Evolutionary conservation across 2,797 vertebrate genomes (phyloP).

Genomic region (Meriones psammophilus): DNA sequence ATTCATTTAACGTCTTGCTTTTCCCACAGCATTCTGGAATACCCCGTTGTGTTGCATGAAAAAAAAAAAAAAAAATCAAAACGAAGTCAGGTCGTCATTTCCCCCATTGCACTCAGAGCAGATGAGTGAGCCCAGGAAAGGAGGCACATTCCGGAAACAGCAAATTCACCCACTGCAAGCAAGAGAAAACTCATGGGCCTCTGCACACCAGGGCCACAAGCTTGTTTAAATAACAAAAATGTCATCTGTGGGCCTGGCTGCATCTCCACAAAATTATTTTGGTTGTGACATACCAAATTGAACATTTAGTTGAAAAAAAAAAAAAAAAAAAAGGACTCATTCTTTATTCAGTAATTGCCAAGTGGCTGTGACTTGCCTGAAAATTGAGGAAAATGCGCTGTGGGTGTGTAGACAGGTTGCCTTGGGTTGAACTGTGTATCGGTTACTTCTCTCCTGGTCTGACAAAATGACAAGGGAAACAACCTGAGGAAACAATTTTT

Average conservation of each 20-base stretch:
- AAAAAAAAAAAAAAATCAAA: background rate
- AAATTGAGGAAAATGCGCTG: background rate
- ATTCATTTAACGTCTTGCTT: slow-evolving; percentile 42
- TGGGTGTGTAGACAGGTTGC: background rate
- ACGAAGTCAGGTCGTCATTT: slow-evolving; percentile 13
- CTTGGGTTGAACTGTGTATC: background rate
- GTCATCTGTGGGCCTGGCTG: background rate
- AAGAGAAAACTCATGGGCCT: background rate
- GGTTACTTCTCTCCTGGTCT: background rate
- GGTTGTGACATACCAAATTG: slow-evolving; percentile 3
- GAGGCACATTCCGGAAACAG: background rate
- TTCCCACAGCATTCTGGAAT: slow-evolving; percentile 46
- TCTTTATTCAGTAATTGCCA: slow-evolving; percentile 25
- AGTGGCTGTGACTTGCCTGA: background rate
- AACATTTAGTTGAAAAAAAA: slow-evolving; percentile 23
- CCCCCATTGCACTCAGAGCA: background rate
- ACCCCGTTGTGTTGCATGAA: background rate
- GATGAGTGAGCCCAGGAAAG: background rate
- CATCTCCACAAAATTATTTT: slow-evolving; percentile 29
- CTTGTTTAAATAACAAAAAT: slow-evolving; percentile 27
- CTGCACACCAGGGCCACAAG: background rate
- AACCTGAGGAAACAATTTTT: background rate
- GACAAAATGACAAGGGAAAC: background rate
- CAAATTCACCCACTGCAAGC: background rate
- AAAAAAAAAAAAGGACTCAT: background rate